Percentiles rank a stretch among this genome's conserved stretches.
Conservation (phyloP, 2,888 invertebrate species). For the Drosophila nr. fundita region DNA sequence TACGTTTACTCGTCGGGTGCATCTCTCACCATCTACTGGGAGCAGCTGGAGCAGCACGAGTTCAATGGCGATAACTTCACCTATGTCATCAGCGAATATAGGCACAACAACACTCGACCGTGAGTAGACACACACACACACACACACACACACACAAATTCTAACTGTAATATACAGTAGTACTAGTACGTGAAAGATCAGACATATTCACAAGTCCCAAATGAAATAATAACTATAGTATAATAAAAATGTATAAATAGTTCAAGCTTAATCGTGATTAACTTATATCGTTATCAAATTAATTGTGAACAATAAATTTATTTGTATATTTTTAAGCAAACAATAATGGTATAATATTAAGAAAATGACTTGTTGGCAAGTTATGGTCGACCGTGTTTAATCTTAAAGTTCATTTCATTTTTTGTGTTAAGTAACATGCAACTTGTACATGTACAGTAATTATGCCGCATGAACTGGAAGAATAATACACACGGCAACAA, state of each 20-base stretch:
- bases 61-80: constrained; percentile 91
- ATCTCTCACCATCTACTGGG: constrained; percentile 92
- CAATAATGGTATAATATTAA: not conserved
- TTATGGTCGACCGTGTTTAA: not conserved
- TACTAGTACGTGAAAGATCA: not conserved
- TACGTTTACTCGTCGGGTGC: constrained; percentile 87
- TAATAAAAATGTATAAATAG: not conserved
- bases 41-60: constrained; percentile 88
- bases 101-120: constrained; percentile 64
- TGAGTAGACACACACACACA: constrained; percentile 51
- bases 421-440: not conserved
- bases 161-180: not conserved
- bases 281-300: not conserved
- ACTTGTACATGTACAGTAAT: not conserved
- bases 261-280: not conserved
- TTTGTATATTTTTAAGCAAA: not conserved
- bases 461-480: not conserved
- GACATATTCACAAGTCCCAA: not conserved
- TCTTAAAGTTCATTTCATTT: not conserved
- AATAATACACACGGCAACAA: not conserved
- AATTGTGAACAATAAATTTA: not conserved
- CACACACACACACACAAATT: not conserved
- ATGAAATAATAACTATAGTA: not conserved
- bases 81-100: constrained; percentile 87
- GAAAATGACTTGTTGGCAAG: not conserved